phyloP scores from a whole-genome alignment of 2,888 invertebrate species.

The Ceramica pisi region DNA sequence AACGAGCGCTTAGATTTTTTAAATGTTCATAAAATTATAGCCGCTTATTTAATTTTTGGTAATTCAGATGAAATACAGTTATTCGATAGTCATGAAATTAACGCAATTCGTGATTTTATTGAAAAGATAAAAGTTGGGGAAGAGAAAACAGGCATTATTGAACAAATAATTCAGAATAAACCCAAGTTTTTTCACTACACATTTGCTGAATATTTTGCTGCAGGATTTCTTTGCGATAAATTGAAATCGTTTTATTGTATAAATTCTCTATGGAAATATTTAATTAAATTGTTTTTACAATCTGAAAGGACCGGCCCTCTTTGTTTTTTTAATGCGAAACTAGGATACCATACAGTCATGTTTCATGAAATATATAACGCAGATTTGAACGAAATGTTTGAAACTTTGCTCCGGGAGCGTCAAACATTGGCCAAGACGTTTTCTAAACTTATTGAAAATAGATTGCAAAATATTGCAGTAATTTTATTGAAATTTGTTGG shows the following conservation, averaged over 20 bases:
- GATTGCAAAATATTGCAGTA: constrained; percentile 40
- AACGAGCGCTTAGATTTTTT: constrained; percentile 38
- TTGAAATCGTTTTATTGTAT: constrained; percentile 24
- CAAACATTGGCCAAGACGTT: constrained; percentile 6
- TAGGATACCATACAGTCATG: constrained; percentile 23
- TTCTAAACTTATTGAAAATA: constrained; percentile 13
- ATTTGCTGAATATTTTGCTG: constrained; percentile 61
- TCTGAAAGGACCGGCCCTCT: constrained; percentile 22
- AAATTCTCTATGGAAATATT: constrained; percentile 42
- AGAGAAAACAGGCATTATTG: constrained; percentile 60
- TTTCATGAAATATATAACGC: constrained; percentile 11
- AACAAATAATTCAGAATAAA: constrained; percentile 38
- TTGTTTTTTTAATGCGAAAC: constrained; percentile 43
- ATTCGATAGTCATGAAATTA: constrained; percentile 28
- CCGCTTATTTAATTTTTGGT: constrained; percentile 41
- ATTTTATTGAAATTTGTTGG: constrained; percentile 37
- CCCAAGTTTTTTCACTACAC: constrained; percentile 60
- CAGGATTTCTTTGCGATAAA: constrained; percentile 51
- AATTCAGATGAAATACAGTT: constrained; percentile 17
- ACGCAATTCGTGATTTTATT: constrained; percentile 29
- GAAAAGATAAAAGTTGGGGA: constrained; percentile 45
- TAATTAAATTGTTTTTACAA: constrained; percentile 34
- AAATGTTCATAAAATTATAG: constrained; percentile 45
- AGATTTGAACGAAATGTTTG: constrained; percentile 11
- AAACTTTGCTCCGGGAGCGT: constrained; percentile 22